Conservation (phyloP, 2,888 invertebrate species). For the Brachyptera putata region DNA sequence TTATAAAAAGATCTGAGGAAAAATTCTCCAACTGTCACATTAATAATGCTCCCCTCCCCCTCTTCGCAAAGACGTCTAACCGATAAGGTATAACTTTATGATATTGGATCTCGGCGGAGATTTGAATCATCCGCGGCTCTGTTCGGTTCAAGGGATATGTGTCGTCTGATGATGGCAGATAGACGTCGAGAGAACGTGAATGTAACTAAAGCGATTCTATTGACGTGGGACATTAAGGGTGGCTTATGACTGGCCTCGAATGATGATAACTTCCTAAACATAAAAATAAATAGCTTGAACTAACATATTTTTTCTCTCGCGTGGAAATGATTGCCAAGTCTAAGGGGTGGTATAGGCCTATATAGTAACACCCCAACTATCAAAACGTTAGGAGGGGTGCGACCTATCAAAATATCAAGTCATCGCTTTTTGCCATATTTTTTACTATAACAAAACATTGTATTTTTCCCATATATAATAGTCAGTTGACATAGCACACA, state of each 20-base stretch:
- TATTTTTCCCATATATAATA: conserved; percentile 22
- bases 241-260: conserved; percentile 22
- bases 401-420: conserved; percentile 24
- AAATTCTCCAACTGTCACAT: conserved; percentile 3
- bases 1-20: not conserved
- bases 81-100: not conserved
- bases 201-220: conserved; percentile 14
- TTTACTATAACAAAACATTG: not conserved
- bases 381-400: conserved; percentile 24
- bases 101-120: not conserved
- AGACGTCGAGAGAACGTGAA: not conserved
- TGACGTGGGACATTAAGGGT: conserved; percentile 1
- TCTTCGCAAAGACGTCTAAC: not conserved
- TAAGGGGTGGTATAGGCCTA: conserved; percentile 23
- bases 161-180: not conserved
- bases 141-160: not conserved
- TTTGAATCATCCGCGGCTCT: not conserved
- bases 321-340: conserved; percentile 30
- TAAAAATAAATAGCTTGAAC: conserved; percentile 34
- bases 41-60: not conserved
- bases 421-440: conserved; percentile 23
- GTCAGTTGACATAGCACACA: conserved; percentile 26
- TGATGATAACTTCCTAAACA: conserved; percentile 33
- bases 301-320: conserved; percentile 33
- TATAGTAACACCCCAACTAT: conserved; percentile 26